A percentile compares a stretch with the other conserved stretches of the same genome.
Conservation (phyloP, 1,140 invertebrate genomes). For the Bactericera cockerelli region DNA sequence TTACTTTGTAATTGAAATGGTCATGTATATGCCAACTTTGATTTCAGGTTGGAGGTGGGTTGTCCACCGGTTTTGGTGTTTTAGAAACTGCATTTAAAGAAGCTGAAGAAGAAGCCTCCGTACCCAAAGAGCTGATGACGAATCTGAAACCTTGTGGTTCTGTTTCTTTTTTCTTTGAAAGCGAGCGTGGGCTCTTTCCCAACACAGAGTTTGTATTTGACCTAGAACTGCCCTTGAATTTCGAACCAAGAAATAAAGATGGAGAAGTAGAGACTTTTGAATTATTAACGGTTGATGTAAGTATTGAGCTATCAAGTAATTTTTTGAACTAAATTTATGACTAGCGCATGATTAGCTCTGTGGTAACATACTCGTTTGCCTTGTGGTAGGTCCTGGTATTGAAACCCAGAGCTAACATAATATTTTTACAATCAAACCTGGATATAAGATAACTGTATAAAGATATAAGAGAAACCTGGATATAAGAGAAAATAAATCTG, state of each 20-base stretch:
- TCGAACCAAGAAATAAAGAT: constrained; percentile 75
- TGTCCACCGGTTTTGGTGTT: constrained; percentile 73
- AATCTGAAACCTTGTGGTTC: constrained; percentile 63
- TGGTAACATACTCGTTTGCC: no score
- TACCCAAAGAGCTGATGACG: constrained; percentile 51
- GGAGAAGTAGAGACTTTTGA: constrained; percentile 86
- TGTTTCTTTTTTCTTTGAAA: constrained; percentile 83
- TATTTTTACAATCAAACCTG: no score
- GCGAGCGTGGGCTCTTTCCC: constrained; percentile 78
- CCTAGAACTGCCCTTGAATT: constrained; percentile 74
- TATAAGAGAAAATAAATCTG: no score
- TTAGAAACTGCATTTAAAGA: constrained; percentile 82
- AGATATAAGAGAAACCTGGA: no score
- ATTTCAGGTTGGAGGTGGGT: constrained; percentile 59
- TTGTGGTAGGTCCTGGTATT: no score
- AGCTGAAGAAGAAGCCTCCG: constrained; percentile 82
- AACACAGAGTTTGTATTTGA: constrained; percentile 94
- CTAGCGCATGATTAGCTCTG: no score
- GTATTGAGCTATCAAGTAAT: constrained; percentile 25
- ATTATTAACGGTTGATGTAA: constrained; percentile 60
- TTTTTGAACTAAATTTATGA: no score
- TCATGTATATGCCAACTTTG: no score
- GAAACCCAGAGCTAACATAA: no score
- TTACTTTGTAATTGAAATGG: no score
- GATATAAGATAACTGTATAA: no score